Evolutionary conservation across 2,888 invertebrate genomes (phyloP).

Genomic region (Cheilosia pagana): DNA sequence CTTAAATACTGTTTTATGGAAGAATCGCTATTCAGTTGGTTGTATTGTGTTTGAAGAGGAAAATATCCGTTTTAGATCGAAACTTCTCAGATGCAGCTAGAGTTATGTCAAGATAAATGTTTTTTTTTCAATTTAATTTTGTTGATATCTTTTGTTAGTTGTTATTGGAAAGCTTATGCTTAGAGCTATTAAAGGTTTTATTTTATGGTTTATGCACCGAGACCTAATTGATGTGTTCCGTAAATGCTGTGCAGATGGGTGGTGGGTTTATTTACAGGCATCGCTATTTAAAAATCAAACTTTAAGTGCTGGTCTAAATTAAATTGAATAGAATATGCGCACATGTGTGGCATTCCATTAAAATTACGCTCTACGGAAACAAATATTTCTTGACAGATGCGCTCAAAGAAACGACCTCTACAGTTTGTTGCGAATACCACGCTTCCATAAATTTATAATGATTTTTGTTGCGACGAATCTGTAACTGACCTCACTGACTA

Average conservation of each 20-base stretch:
- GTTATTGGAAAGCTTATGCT: conserved; percentile 66
- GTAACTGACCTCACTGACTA: too few relatives aligned
- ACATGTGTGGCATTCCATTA: too few relatives aligned
- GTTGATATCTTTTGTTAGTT: conserved; percentile 25
- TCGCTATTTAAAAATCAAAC: too few relatives aligned
- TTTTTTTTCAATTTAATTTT: conserved; percentile 31
- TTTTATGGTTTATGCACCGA: conserved; percentile 3
- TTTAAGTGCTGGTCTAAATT: too few relatives aligned
- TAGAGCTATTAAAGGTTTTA: conserved; percentile 41
- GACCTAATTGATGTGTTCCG: conserved; percentile 10
- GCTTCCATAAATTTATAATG: too few relatives aligned
- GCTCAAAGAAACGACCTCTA: too few relatives aligned
- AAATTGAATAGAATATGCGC: too few relatives aligned
- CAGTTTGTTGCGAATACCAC: too few relatives aligned
- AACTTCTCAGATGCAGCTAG: conserved; percentile 58
- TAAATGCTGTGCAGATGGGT: conserved; percentile 1
- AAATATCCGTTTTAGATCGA: conserved; percentile 52
- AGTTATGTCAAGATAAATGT: conserved; percentile 57
- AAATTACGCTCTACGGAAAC: too few relatives aligned
- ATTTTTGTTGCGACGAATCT: too few relatives aligned
- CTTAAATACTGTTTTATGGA: conserved; percentile 54
- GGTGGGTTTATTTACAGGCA: too few relatives aligned
- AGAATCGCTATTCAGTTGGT: conserved; percentile 61
- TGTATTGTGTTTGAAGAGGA: conserved; percentile 40
- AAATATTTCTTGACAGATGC: too few relatives aligned